These are phyloP conservation scores for Naso thynnoides DNA, from an alignment of 2,797 vertebrate species.

Conservation along the genomic window DNA sequence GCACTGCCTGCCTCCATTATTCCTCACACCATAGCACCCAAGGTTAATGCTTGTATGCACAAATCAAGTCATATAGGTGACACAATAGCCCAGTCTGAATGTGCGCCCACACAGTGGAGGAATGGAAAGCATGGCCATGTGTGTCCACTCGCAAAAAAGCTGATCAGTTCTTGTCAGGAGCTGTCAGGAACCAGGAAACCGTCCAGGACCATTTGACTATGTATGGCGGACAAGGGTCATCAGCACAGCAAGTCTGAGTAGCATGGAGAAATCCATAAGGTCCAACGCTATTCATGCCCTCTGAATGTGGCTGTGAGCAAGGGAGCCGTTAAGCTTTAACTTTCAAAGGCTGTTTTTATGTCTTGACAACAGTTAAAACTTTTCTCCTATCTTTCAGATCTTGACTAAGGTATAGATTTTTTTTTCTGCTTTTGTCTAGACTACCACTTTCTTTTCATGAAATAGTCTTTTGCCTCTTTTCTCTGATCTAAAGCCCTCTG, in stretches of 20 bases:
- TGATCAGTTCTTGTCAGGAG: conserved; percentile 47
- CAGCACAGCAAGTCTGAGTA: conserved; percentile 46
- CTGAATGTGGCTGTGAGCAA: conserved; percentile 57
- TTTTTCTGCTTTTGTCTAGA: conserved; percentile 17
- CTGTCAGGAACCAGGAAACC: conserved; percentile 48
- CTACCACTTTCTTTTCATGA: conserved; percentile 40
- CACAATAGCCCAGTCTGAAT: background rate
- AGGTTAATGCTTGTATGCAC: conserved; percentile 62
- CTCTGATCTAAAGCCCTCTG: conserved; percentile 63
- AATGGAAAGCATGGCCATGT: conserved; percentile 25
- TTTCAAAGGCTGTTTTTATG: conserved; percentile 61
- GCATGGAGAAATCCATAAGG: conserved; percentile 68
- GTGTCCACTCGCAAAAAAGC: conserved; percentile 21
- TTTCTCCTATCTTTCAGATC: conserved; percentile 55
- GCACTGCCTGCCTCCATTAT: conserved; percentile 45
- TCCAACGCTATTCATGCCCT: conserved; percentile 67
- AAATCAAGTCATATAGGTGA: conserved; percentile 38
- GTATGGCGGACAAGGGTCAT: conserved; percentile 68
- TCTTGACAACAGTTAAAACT: conserved; percentile 37
- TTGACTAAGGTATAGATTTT: conserved; percentile 36
- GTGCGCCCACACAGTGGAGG: background rate
- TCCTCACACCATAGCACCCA: conserved; percentile 30
- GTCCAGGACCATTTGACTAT: conserved; percentile 65
- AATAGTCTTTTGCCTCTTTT: conserved; percentile 33
- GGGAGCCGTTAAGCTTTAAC: conserved; percentile 49